A percentile compares a stretch with the other conserved stretches of the same genome.
Conservation (phyloP, 2,888 invertebrate species). For the Ectobius pallidus region DNA sequence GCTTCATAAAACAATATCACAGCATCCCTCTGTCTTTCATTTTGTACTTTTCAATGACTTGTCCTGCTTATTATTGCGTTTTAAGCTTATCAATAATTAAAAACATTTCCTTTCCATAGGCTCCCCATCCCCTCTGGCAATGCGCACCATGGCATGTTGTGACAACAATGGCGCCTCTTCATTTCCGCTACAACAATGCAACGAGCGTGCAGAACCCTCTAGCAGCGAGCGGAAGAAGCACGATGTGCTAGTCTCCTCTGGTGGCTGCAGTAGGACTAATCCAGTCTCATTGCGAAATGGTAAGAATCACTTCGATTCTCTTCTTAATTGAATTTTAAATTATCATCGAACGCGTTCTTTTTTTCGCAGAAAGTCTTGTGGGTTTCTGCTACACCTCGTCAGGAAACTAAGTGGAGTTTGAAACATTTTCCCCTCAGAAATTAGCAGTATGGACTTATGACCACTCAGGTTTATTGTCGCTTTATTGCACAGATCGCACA, state of each 20-base stretch:
- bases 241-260: constrained; percentile 48
- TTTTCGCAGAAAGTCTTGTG: too few relatives aligned
- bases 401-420: too few relatives aligned
- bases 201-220: constrained; percentile 17
- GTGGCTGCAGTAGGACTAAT: constrained; percentile 73
- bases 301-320: background rate
- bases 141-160: constrained; percentile 46
- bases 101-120: constrained; percentile 45
- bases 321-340: too few relatives aligned
- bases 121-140: constrained; percentile 51
- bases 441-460: too few relatives aligned
- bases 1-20: background rate
- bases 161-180: constrained; percentile 25
- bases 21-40: background rate
- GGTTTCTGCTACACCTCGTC: too few relatives aligned
- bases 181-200: constrained; percentile 32
- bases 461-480: too few relatives aligned
- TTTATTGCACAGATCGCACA: too few relatives aligned
- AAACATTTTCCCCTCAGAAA: too few relatives aligned
- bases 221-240: constrained; percentile 29
- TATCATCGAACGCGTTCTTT: too few relatives aligned
- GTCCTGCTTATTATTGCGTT: background rate
- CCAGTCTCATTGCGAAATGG: constrained; percentile 56
- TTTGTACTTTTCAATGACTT: background rate
- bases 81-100: constrained; percentile 27